phyloP scores from a whole-genome alignment of 2,797 vertebrate genomes.

The Sphenopsis melanotis region DNA sequence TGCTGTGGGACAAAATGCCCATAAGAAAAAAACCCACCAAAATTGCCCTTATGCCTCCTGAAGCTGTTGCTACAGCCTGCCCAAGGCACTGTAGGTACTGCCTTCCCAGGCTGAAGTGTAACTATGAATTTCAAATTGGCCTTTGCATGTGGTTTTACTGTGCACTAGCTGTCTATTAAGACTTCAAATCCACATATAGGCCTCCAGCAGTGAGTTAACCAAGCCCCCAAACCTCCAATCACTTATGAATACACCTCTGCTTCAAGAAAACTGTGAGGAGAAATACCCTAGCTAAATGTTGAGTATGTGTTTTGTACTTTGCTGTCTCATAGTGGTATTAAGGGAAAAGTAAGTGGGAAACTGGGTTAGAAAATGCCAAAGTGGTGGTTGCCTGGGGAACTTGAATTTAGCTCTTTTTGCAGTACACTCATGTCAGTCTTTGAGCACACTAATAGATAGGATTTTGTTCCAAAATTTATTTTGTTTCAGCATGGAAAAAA shows the following conservation, averaged over 20 bases:
- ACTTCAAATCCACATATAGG: neutral
- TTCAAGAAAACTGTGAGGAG: neutral
- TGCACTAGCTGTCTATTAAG: neutral
- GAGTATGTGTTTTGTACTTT: neutral
- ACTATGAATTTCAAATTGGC: neutral
- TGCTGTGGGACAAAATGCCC: neutral
- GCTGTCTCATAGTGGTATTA: neutral
- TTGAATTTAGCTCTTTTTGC: neutral
- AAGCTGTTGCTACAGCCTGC: neutral
- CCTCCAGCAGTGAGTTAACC: neutral
- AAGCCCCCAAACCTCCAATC: neutral
- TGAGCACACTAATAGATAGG: neutral
- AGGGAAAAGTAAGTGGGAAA: neutral
- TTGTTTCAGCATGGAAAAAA: neutral
- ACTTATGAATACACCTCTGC: neutral
- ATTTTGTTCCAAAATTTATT: neutral
- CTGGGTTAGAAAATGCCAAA: neutral
- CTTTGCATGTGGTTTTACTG: neutral
- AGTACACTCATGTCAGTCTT: neutral
- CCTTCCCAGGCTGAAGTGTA: neutral
- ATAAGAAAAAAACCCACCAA: neutral
- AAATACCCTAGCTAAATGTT: neutral
- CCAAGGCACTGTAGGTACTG: neutral
- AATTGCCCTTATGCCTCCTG: neutral
- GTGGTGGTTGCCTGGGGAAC: neutral